Evolutionary conservation across 2,888 invertebrate species (phyloP).

Genomic region (Nemotelus nigrinus): DNA sequence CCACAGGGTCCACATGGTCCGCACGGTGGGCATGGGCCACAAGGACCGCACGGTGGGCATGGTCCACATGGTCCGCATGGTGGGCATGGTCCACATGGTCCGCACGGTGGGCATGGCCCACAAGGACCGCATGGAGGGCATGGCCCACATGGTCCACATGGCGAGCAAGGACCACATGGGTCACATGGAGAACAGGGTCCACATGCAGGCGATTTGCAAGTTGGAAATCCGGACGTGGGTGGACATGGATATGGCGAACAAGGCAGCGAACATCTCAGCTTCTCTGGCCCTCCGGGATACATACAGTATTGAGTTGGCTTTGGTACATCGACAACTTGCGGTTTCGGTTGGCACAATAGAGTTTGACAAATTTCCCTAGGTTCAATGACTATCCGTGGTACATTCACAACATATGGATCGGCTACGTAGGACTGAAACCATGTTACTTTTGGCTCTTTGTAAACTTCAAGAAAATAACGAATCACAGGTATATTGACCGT

Average conservation of each 20-base stretch:
- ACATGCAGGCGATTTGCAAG: constrained; percentile 39
- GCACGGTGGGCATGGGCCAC: neutral
- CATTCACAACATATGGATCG: constrained; percentile 61
- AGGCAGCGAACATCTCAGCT: constrained; percentile 49
- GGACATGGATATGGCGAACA: constrained; percentile 59
- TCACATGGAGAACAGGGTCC: constrained; percentile 55
- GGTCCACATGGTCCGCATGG: constrained; percentile 22
- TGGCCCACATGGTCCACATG: constrained; percentile 49
- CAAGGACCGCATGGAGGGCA: constrained; percentile 53
- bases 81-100: too few relatives aligned
- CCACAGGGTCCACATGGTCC: constrained; percentile 51
- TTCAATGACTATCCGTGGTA: constrained; percentile 59
- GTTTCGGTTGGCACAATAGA: constrained; percentile 61
- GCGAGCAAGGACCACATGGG: constrained; percentile 52
- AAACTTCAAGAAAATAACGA: constrained; percentile 14
- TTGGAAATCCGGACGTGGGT: constrained; percentile 45
- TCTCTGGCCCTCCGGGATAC: constrained; percentile 57
- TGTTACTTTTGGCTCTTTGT: constrained; percentile 58
- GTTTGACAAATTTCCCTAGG: constrained; percentile 62
- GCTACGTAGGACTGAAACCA: constrained; percentile 60
- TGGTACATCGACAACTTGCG: constrained; percentile 61
- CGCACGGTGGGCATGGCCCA: neutral
- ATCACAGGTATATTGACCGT: constrained; percentile 14
- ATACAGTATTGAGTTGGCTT: constrained; percentile 61
- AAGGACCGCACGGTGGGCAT: constrained; percentile 15